phyloP scores from a whole-genome alignment of 2,797 vertebrate genomes.

The Cyprinella venusta region DNA sequence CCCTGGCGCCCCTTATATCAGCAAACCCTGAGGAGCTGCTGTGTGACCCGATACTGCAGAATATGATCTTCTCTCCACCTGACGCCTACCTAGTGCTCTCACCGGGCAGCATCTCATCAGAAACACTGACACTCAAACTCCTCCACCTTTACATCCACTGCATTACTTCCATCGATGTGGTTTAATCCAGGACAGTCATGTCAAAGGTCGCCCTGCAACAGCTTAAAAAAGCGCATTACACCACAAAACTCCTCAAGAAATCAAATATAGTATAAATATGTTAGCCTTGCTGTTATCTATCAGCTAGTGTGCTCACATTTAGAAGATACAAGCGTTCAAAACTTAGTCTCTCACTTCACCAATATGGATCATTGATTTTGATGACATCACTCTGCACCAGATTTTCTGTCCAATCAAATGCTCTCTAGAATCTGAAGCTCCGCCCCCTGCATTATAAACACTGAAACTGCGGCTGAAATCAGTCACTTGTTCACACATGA shows the following conservation, averaged over 20 bases:
- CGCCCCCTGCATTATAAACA: not conserved
- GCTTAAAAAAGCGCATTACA: not conserved
- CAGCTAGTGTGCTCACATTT: not conserved
- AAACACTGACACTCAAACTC: not conserved
- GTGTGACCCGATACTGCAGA: slow-evolving; percentile 30
- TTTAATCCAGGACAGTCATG: not conserved
- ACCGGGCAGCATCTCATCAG: slow-evolving; percentile 22
- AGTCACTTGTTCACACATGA: not conserved
- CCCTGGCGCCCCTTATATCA: not conserved
- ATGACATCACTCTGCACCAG: too few relatives aligned
- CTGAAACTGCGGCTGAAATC: not conserved
- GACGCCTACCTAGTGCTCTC: slow-evolving; percentile 38
- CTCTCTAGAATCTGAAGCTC: not conserved
- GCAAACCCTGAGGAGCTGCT: slow-evolving; percentile 28
- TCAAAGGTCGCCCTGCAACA: not conserved
- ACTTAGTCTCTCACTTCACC: too few relatives aligned
- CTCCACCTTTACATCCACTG: not conserved
- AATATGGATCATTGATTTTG: too few relatives aligned
- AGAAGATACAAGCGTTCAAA: not conserved
- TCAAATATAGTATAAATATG: not conserved
- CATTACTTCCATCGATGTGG: not conserved
- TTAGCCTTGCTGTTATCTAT: not conserved
- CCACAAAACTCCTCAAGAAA: not conserved
- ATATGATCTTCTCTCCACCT: slow-evolving; percentile 30
- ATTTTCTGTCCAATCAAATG: not conserved